These are phyloP conservation scores for Portunus trituberculatus DNA, from an alignment of 1,140 invertebrate genomes.

Conservation along the genomic window DNA sequence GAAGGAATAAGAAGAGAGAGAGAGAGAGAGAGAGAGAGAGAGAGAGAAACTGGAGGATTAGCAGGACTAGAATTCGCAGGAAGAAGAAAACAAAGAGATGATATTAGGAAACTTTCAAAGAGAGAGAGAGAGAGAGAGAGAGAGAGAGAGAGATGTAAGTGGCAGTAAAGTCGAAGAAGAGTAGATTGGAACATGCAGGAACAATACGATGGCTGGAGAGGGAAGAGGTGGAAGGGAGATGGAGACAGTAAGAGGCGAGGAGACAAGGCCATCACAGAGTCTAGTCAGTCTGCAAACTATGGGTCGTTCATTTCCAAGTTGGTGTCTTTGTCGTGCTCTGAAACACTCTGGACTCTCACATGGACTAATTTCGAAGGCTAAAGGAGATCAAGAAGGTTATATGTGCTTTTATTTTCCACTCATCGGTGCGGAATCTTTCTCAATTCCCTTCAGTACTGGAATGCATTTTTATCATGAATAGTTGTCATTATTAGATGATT, in stretches of 20 bases:
- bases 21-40: neutral
- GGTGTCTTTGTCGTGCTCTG: no score
- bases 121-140: conserved; percentile 22
- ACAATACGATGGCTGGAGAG: neutral
- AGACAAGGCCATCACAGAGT: neutral
- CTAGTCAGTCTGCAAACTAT: no score
- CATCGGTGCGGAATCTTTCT: no score
- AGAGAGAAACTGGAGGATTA: neutral
- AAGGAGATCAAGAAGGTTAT: no score
- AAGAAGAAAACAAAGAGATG: neutral
- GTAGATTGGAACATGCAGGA: no score
- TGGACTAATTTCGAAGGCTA: no score
- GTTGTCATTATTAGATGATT: no score
- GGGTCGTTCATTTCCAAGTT: no score
- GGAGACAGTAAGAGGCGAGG: neutral
- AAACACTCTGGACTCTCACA: no score
- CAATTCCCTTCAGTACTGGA: no score
- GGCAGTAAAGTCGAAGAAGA: neutral
- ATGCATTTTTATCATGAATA: no score
- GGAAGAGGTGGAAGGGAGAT: neutral
- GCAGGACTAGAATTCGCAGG: neutral
- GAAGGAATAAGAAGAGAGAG: neutral
- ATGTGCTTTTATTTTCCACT: no score
- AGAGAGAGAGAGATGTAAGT: neutral
- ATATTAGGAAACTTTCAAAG: neutral